phyloP scores from a whole-genome alignment of 2,888 invertebrate genomes.

The Leucozona laternaria region DNA sequence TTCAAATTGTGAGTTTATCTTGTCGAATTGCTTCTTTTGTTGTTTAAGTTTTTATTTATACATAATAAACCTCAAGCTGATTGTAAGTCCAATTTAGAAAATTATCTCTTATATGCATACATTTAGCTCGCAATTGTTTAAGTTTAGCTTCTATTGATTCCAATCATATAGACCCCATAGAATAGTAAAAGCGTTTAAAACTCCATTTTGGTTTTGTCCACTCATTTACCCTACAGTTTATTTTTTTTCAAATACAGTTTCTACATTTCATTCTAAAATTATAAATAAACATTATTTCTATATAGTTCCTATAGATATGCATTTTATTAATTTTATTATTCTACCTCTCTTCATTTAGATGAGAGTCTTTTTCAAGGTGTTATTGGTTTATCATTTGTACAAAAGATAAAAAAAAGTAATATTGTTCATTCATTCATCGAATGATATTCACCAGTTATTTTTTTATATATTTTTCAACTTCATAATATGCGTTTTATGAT shows the following conservation, averaged over 20 bases:
- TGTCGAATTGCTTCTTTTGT: neutral
- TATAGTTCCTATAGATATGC: constrained; percentile 1
- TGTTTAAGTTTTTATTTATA: neutral
- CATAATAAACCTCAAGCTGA: neutral
- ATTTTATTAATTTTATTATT: constrained; percentile 10
- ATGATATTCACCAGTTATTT: constrained; percentile 23
- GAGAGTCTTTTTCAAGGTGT: constrained; percentile 15
- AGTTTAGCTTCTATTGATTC: neutral
- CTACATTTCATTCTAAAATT: constrained; percentile 20
- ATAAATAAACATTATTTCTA: constrained; percentile 22
- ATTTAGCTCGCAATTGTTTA: neutral
- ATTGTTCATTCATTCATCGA: constrained; percentile 42
- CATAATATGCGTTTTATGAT: constrained; percentile 13
- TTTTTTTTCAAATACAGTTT: constrained; percentile 21
- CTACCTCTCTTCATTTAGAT: neutral
- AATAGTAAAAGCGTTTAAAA: constrained; percentile 13
- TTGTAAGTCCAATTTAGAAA: neutral
- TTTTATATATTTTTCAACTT: constrained; percentile 8
- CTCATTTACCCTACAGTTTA: constrained; percentile 1
- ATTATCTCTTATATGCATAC: neutral
- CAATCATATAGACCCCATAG: neutral
- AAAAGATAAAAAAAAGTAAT: constrained; percentile 33
- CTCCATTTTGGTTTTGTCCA: constrained; percentile 13
- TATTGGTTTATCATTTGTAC: constrained; percentile 51
- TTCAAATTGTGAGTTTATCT: neutral